A percentile compares a stretch with the other conserved stretches of the same genome.
Evolutionary conservation across 1,140 invertebrate species (phyloP).

Genomic region (Bicyclus anynana): DNA sequence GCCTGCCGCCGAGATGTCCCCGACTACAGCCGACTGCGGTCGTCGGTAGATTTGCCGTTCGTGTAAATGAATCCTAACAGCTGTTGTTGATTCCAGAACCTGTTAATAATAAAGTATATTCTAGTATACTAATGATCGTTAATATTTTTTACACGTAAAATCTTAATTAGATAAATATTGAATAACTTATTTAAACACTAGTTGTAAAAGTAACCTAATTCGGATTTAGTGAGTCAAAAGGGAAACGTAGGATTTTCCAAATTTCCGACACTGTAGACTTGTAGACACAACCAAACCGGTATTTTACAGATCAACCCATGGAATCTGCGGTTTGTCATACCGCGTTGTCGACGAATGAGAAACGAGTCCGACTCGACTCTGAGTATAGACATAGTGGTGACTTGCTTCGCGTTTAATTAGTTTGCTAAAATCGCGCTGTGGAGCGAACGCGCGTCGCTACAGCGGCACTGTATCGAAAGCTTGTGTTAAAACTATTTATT

Average conservation of each 20-base stretch:
- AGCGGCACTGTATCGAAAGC: neutral
- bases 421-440: conserved; percentile 5
- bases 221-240: neutral
- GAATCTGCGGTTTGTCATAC: conserved; percentile 15
- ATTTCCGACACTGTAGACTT: neutral
- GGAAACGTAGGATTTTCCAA: conserved; percentile 1
- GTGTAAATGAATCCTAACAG: too few species aligned
- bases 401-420: too few species aligned
- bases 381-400: too few species aligned
- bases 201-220: neutral
- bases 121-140: too few species aligned
- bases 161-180: too few species aligned
- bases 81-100: too few species aligned
- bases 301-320: conserved; percentile 42
- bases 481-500: neutral
- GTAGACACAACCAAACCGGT: conserved; percentile 14
- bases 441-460: conserved; percentile 5
- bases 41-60: too few species aligned
- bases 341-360: neutral
- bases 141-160: too few species aligned
- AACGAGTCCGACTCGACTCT: too few species aligned
- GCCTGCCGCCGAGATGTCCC: too few species aligned
- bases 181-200: neutral
- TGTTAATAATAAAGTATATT: too few species aligned
- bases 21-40: too few species aligned